Conservation (phyloP, 2,113 vertebrate genomes). For the Athene noctua region DNA sequence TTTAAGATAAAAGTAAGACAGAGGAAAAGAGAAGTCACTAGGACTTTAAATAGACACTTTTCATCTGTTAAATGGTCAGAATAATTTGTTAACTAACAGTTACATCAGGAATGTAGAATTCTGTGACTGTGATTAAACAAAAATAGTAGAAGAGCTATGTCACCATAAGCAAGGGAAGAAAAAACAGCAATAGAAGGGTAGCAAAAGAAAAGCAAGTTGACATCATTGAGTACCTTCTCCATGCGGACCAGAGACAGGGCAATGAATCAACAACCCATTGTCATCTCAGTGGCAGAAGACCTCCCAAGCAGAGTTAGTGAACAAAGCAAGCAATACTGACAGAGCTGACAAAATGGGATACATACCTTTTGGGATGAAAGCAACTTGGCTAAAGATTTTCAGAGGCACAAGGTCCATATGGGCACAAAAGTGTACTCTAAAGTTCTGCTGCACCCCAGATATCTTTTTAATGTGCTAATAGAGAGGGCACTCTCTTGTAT, state of each 20-base stretch:
- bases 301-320: not conserved
- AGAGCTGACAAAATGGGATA: not conserved
- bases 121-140: not conserved
- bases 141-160: not conserved
- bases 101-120: not conserved
- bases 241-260: not conserved
- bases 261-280: constrained; percentile 11
- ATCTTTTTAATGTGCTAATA: not conserved
- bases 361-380: not conserved
- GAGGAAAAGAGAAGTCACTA: not conserved
- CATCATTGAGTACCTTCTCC: not conserved
- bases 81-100: not conserved
- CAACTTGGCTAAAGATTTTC: not conserved
- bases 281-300: not conserved
- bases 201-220: not conserved
- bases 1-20: not conserved
- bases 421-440: not conserved
- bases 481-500: not conserved
- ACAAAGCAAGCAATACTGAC: not conserved
- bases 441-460: not conserved
- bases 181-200: not conserved
- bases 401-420: not conserved
- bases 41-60: not conserved
- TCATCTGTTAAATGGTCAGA: not conserved
- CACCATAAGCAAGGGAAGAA: not conserved